Evolutionary conservation across 1,140 invertebrate genomes (phyloP).

Genomic region (Colletes gigas): DNA sequence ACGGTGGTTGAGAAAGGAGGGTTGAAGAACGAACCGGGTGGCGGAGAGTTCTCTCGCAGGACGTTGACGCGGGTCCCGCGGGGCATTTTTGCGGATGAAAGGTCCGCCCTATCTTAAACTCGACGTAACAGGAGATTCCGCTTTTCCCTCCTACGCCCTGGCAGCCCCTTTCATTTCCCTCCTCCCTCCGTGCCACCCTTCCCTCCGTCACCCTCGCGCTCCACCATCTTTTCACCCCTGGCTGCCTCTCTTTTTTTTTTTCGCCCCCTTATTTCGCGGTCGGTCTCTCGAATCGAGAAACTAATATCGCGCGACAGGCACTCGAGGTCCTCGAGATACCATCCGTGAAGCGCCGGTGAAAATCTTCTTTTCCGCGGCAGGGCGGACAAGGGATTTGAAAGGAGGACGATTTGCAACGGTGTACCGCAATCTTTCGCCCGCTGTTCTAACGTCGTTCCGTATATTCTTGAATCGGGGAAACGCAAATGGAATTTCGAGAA

Average conservation of each 20-base stretch:
- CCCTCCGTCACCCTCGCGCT: not conserved
- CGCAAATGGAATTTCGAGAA: too few relatives aligned
- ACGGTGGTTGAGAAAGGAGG: slow-evolving; percentile 24
- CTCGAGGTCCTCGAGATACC: slow-evolving; percentile 11
- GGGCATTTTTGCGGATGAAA: slow-evolving; percentile 76
- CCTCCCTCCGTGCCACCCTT: slow-evolving; percentile 12
- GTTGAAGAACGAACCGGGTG: slow-evolving; percentile 18
- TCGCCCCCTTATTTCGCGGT: slow-evolving; percentile 31
- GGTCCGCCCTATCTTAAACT: slow-evolving; percentile 69
- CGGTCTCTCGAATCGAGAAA: slow-evolving; percentile 29
- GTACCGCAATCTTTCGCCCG: not conserved
- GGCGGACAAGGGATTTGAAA: not conserved
- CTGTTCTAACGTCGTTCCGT: too few relatives aligned
- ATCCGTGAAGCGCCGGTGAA: not conserved
- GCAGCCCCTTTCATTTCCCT: slow-evolving; percentile 12
- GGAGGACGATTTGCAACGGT: slow-evolving; percentile 14
- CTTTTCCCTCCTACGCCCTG: slow-evolving; percentile 7
- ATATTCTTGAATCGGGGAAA: too few relatives aligned
- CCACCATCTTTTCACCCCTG: not conserved
- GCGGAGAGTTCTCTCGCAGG: slow-evolving; percentile 63
- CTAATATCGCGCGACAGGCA: slow-evolving; percentile 44
- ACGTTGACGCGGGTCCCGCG: slow-evolving; percentile 78
- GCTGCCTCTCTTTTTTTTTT: slow-evolving; percentile 45
- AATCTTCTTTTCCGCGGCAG: not conserved
- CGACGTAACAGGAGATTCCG: slow-evolving; percentile 63